These are phyloP conservation scores for Melanaphis sacchari DNA, from an alignment of 1,140 invertebrate genomes.

Conservation along the genomic window DNA sequence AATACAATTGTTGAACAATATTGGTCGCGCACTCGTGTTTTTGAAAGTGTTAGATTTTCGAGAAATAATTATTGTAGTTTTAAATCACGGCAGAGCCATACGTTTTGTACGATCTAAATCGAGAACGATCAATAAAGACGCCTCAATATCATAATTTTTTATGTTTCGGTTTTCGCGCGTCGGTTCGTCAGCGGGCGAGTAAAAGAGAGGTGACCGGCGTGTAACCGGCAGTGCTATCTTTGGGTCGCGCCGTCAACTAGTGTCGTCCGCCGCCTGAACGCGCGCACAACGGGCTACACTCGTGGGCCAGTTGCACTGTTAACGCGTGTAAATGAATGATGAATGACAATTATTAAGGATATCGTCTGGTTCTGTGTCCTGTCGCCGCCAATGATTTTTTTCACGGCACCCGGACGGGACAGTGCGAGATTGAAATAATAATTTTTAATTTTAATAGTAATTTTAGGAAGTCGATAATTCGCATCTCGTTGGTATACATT, in stretches of 20 bases:
- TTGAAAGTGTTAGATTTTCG: background rate
- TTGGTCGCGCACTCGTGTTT: background rate
- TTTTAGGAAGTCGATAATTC: background rate
- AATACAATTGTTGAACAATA: background rate
- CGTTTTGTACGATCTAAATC: background rate
- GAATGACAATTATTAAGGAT: background rate
- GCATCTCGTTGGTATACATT: background rate
- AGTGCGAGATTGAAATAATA: background rate
- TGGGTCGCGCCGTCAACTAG: constrained; percentile 26
- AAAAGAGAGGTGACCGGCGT: background rate
- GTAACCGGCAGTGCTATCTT: constrained; percentile 56
- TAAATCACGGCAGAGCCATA: background rate
- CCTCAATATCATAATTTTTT: background rate
- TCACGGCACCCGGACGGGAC: background rate
- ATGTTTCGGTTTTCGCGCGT: background rate
- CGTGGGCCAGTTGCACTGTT: background rate
- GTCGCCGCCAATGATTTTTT: background rate
- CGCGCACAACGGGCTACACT: background rate
- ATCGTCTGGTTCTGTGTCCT: background rate
- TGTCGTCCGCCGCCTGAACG: background rate
- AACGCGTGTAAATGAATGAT: background rate
- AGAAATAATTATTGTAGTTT: background rate
- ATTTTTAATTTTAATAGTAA: background rate
- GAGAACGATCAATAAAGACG: background rate
- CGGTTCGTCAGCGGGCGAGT: background rate